Evolutionary conservation across 1,140 invertebrate genomes (phyloP).

Genomic region (Mylabris phalerata): DNA sequence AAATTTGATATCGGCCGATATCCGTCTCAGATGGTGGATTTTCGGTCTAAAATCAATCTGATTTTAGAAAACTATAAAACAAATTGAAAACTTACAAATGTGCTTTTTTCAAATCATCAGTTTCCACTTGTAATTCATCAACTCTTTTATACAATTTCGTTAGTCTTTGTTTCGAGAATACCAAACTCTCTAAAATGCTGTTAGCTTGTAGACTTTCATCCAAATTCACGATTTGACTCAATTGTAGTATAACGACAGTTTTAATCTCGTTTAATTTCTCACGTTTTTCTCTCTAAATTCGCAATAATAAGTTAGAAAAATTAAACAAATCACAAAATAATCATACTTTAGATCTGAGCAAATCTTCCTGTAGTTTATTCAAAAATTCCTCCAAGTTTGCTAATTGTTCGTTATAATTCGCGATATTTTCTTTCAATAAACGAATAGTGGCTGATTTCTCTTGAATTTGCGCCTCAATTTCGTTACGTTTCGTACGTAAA

Average conservation of each 20-base stretch:
- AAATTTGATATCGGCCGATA: slow-evolving; percentile 49
- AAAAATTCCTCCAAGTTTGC: slow-evolving; percentile 35
- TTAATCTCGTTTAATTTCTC: slow-evolving; percentile 60
- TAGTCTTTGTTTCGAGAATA: slow-evolving; percentile 55
- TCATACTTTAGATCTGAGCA: slow-evolving; percentile 33
- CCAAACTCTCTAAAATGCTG: slow-evolving; percentile 52
- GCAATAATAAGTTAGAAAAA: too few species aligned
- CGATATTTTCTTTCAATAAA: slow-evolving; percentile 41
- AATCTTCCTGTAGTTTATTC: slow-evolving; percentile 33
- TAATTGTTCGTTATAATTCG: slow-evolving; percentile 35
- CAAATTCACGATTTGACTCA: slow-evolving; percentile 61
- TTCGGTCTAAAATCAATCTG: slow-evolving; percentile 39
- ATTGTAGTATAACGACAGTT: slow-evolving; percentile 54
- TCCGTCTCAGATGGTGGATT: slow-evolving; percentile 46
- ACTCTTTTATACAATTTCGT: slow-evolving; percentile 53
- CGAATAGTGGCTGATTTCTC: slow-evolving; percentile 45
- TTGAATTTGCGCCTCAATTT: slow-evolving; percentile 20
- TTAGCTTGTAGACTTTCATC: slow-evolving; percentile 43
- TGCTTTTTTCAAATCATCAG: slow-evolving; percentile 50
- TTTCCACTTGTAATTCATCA: slow-evolving; percentile 57
- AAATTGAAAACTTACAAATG: slow-evolving; percentile 28
- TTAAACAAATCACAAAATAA: too few species aligned
- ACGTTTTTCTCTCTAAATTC: slow-evolving; percentile 49
- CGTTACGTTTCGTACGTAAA: too few species aligned
- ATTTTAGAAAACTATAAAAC: too few species aligned